phyloP scores from a whole-genome alignment of 2,113 vertebrate species.

The Oncorhynchus gorbuscha region DNA sequence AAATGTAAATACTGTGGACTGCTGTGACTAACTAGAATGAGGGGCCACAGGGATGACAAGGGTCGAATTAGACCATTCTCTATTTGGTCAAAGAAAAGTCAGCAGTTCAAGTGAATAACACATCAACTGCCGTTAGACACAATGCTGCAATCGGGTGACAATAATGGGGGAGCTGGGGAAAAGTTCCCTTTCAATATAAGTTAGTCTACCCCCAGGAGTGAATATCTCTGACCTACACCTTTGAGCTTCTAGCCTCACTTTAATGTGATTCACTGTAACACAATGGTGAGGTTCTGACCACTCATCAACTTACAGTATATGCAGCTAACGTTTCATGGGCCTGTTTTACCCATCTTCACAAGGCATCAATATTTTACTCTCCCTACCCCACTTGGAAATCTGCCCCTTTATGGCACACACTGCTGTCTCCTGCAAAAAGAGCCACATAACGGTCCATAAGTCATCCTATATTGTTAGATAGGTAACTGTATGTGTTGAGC shows the following conservation, averaged over 20 bases:
- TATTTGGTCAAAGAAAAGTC: background rate
- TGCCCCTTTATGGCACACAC: background rate
- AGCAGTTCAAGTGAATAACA: slow-evolving; percentile 1
- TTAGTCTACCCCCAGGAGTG: background rate
- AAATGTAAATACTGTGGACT: background rate
- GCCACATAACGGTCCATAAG: background rate
- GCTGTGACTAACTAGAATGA: background rate
- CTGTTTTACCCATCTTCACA: too few relatives aligned
- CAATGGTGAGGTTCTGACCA: background rate
- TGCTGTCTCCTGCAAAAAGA: background rate
- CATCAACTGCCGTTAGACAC: background rate
- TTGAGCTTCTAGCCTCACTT: background rate
- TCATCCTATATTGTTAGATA: background rate
- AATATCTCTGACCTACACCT: background rate
- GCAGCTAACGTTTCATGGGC: too few relatives aligned
- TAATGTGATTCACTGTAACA: background rate
- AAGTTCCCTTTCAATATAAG: background rate
- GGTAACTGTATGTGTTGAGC: background rate
- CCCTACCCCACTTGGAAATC: background rate
- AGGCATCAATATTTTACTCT: too few relatives aligned
- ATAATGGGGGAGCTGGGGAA: too few relatives aligned
- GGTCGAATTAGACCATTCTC: background rate
- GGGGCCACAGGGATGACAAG: background rate
- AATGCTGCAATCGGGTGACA: background rate
- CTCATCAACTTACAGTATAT: too few relatives aligned